Conservation (phyloP, 2,888 invertebrate genomes). For the Folsomia candida region DNA sequence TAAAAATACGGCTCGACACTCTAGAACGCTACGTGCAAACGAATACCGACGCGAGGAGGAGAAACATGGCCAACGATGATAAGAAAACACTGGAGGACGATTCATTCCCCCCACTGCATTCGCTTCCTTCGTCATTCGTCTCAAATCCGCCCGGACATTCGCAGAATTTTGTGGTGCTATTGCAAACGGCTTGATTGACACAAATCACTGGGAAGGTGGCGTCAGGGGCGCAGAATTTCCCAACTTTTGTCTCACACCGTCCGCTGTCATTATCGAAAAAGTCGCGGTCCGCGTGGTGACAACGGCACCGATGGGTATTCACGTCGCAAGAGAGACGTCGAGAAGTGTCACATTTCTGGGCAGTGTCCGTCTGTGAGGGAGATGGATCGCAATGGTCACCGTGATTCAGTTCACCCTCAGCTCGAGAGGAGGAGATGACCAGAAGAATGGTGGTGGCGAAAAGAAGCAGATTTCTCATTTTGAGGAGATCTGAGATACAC, state of each 20-base stretch:
- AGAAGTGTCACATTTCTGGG: slow-evolving; percentile 30
- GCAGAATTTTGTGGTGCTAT: slow-evolving; percentile 30
- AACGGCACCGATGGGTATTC: slow-evolving; percentile 22
- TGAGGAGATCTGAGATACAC: no score
- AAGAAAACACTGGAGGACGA: slow-evolving; percentile 10
- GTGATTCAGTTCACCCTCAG: slow-evolving; percentile 16
- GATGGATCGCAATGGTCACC: slow-evolving; percentile 31
- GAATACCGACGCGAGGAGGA: slow-evolving; percentile 22
- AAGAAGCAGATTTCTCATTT: background rate
- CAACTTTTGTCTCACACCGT: slow-evolving; percentile 40
- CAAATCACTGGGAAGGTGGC: slow-evolving; percentile 36
- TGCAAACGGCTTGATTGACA: slow-evolving; percentile 31
- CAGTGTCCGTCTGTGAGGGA: slow-evolving; percentile 25
- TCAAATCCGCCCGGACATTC: slow-evolving; percentile 25
- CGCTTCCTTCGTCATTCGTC: slow-evolving; percentile 24
- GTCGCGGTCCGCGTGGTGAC: slow-evolving; percentile 40
- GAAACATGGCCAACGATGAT: slow-evolving; percentile 7
- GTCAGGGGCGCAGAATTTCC: slow-evolving; percentile 31
- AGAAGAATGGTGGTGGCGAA: background rate
- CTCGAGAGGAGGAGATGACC: background rate
- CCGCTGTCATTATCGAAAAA: slow-evolving; percentile 18
- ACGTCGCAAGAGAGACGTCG: slow-evolving; percentile 37
- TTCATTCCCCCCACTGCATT: slow-evolving; percentile 24
- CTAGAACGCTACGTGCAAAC: slow-evolving; percentile 16
- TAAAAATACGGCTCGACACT: background rate